Base-by-base conservation (phyloP, 2,888 invertebrate genomes). In the Julus scanicus region DNA sequence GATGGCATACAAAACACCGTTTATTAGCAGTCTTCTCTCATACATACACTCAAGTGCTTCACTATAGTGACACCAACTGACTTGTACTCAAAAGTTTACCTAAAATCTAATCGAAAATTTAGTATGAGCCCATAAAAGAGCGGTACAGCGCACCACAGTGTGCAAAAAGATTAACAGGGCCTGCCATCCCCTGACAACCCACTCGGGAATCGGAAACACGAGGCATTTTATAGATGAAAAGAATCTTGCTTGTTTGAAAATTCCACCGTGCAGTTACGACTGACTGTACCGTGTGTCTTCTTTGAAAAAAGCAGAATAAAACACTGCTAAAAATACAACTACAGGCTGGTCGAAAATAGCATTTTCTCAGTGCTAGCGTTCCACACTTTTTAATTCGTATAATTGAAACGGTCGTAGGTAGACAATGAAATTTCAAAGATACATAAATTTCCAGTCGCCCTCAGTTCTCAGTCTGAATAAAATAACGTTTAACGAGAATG, bases 201-300 rank as follows among this genome's bases (percentile, higher is more conserved):
- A 71, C 29, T 71, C 29, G 71, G 71, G 71, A 71, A 71, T 71
- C 29, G 71, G 71, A 20, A 71, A 71, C 71, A 29, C 20, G n/a
- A 29, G 71, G 71, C 20, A 71, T 71, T 71, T 71, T 71, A 71
- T 71, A 71, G 71, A 20, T 71, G 71, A 8, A 29, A 71, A n/a
- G 71, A 71, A 71, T 71, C 71, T 71, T 71, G 71, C 71, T 71
- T 71, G 71, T 71, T 71, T 71, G 6, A n/a, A 71, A 71, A 71
- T 71, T 71, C 71, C 71, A 29, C 20, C 20, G 71, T 71, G 71
- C 71, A 29, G 71, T 71, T 71, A 71, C 71, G n/a, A n/a, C n/a
- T n/a, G 71, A 71, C 71, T 71, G 29, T 29, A 71, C 71, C 71
- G 71, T 71, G 29, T 71, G 20, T 71, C 29, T 71, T 29, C 29